Evolutionary conservation across 1,140 invertebrate species (phyloP), one percentile per base, ranked within the genome.

Genomic region (Zophobas atratus): DNA sequence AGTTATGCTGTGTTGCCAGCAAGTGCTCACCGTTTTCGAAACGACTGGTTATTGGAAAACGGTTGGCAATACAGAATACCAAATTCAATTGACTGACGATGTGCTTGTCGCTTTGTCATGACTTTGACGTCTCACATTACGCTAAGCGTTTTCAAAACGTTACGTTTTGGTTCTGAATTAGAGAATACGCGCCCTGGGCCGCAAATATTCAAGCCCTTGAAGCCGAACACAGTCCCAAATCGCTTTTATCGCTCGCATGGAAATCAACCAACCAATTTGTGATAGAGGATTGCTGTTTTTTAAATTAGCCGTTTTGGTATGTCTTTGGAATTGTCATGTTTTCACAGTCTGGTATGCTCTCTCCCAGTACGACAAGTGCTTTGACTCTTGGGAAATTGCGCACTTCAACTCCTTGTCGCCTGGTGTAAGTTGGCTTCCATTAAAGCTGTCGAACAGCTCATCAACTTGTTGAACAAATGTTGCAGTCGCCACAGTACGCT

Each of bases 371-470:
- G 4, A n/a, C 32, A 70, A 5, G 43, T 80, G 75, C 36, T 60
- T 35, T 35, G 78, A 74, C 8, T 77, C 33, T 4, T 77, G 51
- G 41, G 63, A 56, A 6, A 81, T 46, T 6, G 41, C 34, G 39
- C 75, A 79, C 60, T 70, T 53, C 5, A 81, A 6, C n/a, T 46
- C 39, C 73, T 80, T 81, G 20, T 73, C 78, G 35, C 43, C 70
- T 75, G 78, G 78, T 35, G 76, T 36, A 35, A 39, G 6, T 4
- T 32, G 5, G 35, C 46, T 77, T 8, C 77, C 77, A 79, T 79
- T 81, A 39, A 77, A 77, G 46, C 78, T 80, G 49, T 81, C 78
- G 57, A 81, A 81, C 33, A 79, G 56, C 43, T 73, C 71, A 74
- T 81, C 78, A 1, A 78, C 51, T 53, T 78, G 39, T 48, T 77